Evolutionary conservation across 2,113 vertebrate species (phyloP).

Genomic region (Vicugna pacos): DNA sequence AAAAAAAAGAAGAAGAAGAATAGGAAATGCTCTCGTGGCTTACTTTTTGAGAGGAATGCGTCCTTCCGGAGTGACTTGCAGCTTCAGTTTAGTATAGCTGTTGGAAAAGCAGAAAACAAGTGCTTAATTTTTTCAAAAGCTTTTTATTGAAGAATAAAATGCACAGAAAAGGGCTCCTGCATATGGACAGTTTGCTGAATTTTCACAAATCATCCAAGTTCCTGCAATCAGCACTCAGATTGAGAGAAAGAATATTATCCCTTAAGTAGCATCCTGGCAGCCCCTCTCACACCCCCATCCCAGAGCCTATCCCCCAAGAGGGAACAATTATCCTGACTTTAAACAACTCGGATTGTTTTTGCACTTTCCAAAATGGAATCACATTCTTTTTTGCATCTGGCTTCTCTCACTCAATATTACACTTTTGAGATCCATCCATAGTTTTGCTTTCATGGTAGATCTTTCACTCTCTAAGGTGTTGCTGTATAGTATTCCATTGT

Average conservation of each 20-base stretch:
- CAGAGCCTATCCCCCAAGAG: background rate
- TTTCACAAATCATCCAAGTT: background rate
- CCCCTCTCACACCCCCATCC: background rate
- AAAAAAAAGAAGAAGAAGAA: background rate
- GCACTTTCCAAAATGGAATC: background rate
- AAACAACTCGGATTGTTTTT: background rate
- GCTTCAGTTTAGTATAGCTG: slow-evolving; percentile 96
- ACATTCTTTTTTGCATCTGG: background rate
- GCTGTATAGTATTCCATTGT: background rate
- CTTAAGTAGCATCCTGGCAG: background rate
- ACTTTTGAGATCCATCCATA: background rate
- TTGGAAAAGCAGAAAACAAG: slow-evolving; percentile 70
- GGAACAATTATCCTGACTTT: background rate
- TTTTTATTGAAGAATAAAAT: background rate
- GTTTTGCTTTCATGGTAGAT: background rate
- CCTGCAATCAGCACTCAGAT: background rate
- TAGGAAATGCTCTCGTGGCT: slow-evolving; percentile 79
- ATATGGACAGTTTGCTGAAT: background rate
- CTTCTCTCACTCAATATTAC: background rate
- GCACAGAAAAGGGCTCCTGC: background rate
- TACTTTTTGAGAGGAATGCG: slow-evolving; percentile 98
- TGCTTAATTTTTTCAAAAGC: slow-evolving; percentile 49
- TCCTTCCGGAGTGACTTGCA: slow-evolving; percentile 97
- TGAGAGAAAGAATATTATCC: background rate
- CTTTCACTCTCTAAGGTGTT: background rate